These are phyloP conservation scores for Neodiprion fabricii DNA, from an alignment of 1,140 invertebrate genomes.

Conservation along the genomic window DNA sequence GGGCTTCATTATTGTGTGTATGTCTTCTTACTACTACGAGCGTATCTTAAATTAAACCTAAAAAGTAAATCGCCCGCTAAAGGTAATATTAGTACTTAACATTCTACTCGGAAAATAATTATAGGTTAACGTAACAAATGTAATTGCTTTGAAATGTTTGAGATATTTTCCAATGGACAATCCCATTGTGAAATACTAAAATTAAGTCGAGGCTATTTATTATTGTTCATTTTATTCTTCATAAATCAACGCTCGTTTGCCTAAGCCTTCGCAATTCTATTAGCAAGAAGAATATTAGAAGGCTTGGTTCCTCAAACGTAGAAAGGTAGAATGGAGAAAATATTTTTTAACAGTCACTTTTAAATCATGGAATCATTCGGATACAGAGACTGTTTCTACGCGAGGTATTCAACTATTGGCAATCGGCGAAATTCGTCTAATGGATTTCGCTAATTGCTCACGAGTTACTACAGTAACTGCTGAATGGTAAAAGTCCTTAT, in stretches of 20 bases:
- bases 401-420: too few species aligned
- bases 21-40: not conserved
- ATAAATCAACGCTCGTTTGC: not conserved
- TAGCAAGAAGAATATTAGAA: not conserved
- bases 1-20: not conserved
- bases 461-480: too few species aligned
- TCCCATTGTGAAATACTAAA: slow-evolving; percentile 2
- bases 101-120: not conserved
- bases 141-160: not conserved
- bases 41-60: not conserved
- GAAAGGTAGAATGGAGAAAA: not conserved
- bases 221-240: not conserved
- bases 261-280: not conserved
- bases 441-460: too few species aligned
- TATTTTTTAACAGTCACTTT: not conserved
- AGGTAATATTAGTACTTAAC: not conserved
- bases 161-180: not conserved
- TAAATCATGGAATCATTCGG: not conserved
- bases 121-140: not conserved
- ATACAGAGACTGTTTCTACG: too few species aligned
- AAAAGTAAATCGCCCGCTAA: not conserved
- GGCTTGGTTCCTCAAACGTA: not conserved
- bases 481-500: too few species aligned
- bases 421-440: too few species aligned
- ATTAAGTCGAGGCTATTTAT: slow-evolving; percentile 3